Base-by-base conservation (phyloP, 2,888 invertebrate species). In the Serrognathus titanus region DNA sequence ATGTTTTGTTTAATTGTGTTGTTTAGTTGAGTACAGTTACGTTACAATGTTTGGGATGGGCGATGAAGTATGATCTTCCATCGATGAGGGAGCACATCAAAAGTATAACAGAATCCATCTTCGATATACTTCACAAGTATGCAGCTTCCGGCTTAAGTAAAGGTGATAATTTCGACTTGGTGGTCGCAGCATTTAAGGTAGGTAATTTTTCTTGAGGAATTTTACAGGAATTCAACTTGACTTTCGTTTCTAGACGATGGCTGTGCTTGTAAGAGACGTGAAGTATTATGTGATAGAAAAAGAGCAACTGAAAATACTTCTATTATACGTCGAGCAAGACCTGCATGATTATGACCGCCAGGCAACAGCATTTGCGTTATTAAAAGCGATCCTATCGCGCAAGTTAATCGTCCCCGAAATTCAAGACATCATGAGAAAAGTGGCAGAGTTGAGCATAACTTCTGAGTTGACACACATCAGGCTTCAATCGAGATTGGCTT, bases 301-400 rank as follows among this genome's bases (percentile, higher is more conserved):
- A 0, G 88, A 91, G 3, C 94, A 97, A 73, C 77, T 95, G 8
- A 89, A 91, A 74, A 85, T 90, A 3, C 77, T 97, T 1, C 78
- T 97, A 9, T 79, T 91, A 1, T 97, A 96, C 68, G 90, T 92
- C 1, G 96, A 97, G 72, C 90, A 93, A 74, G 96, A 97, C 72
- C 82, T 97, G 35, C 85, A 92, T 70, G 92, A 92, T 68, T 83
- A 86, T 46, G 89, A 90, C 38, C 85, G 88, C 65, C 94, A 95
- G 71, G 85, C 92, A 0, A 92, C 92, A 38, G 95, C 95, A 0
- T 97, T 97, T 72, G 83, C 87, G 0, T 78, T 97, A 0, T 79
- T 97, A 0, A 93, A 91, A 78, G 90, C 94, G 0, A 89, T 96
- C 59, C 79, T 97, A 13, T 83, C 86, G 13, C 83, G 92, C 0